Conservation (phyloP, 2,113 vertebrate species). For the Gasterosteus nipponicus region DNA sequence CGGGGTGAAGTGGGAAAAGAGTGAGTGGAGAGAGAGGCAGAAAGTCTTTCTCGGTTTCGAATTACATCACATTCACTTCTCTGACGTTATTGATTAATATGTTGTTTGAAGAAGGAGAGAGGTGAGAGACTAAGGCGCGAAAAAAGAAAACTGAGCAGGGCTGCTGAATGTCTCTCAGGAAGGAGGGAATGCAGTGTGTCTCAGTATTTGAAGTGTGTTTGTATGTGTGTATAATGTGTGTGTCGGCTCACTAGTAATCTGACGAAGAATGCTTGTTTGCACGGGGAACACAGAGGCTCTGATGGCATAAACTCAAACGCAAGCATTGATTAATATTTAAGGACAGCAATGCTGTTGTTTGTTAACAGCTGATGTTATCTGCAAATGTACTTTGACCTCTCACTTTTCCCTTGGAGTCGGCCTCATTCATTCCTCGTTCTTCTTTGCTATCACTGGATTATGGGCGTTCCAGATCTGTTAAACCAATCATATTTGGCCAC, state of each 20-base stretch:
- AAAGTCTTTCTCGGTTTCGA: constrained; percentile 43
- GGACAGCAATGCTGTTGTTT: neutral
- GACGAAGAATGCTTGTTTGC: constrained; percentile 34
- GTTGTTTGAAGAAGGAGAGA: neutral
- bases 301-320: constrained; percentile 29
- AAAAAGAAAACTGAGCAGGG: constrained; percentile 1
- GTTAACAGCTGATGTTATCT: constrained; percentile 36
- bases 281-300: constrained; percentile 43
- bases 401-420: neutral
- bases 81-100: constrained; percentile 56
- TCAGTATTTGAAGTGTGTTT: neutral
- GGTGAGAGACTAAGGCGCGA: neutral
- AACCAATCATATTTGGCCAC: neutral
- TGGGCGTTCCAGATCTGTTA: neutral
- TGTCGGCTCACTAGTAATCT: no score
- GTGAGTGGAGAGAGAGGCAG: constrained; percentile 7
- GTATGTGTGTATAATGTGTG: no score
- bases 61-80: constrained; percentile 23
- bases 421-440: neutral
- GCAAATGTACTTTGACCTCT: constrained; percentile 45
- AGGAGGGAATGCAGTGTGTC: neutral
- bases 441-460: neutral
- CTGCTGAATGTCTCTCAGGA: constrained; percentile 9
- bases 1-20: constrained; percentile 20
- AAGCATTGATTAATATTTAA: constrained; percentile 29